Percentiles rank a stretch among this genome's conserved stretches.
Evolutionary conservation across 2,797 vertebrate genomes (phyloP).

Genomic region (Arnoldichthys spilopterus): DNA sequence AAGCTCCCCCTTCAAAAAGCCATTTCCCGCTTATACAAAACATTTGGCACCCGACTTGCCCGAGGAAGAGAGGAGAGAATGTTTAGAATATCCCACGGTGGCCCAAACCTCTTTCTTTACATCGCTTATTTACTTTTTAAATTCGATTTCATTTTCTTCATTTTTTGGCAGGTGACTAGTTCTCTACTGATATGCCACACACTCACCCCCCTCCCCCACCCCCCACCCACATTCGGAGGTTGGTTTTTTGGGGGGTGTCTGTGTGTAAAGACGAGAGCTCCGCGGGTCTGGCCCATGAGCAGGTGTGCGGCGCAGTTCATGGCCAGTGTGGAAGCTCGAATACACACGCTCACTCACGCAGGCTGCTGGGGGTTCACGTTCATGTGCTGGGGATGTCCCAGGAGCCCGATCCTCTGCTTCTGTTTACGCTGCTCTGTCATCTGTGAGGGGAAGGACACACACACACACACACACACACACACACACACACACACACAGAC

Average conservation of each 20-base stretch:
- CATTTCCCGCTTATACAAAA: background rate
- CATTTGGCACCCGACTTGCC: conserved; percentile 72
- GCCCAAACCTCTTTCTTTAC: conserved; percentile 50
- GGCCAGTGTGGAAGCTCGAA: conserved; percentile 23
- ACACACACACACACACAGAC: conserved; percentile 9
- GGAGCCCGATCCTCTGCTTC: conserved; percentile 95
- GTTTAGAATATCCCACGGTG: conserved; percentile 52
- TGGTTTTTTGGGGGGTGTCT: background rate
- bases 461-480: conserved; percentile 10
- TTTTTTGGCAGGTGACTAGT: conserved; percentile 48
- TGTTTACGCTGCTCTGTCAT: conserved; percentile 99
- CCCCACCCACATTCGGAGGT: conserved; percentile 33
- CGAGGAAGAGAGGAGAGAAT: conserved; percentile 34
- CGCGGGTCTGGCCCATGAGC: background rate
- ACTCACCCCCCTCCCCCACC: background rate
- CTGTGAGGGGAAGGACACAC: conserved; percentile 75
- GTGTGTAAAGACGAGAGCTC: background rate
- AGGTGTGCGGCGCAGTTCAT: background rate
- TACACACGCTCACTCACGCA: conserved; percentile 64
- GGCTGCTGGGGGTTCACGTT: conserved; percentile 96
- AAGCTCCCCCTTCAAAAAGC: background rate
- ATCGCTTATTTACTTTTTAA: conserved; percentile 56
- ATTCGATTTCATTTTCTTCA: too few relatives aligned
- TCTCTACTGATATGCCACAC: conserved; percentile 61
- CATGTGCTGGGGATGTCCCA: conserved; percentile 94